These are phyloP conservation scores for Spodoptera exigua DNA, from an alignment of 2,888 invertebrate genomes.

Conservation along the genomic window DNA sequence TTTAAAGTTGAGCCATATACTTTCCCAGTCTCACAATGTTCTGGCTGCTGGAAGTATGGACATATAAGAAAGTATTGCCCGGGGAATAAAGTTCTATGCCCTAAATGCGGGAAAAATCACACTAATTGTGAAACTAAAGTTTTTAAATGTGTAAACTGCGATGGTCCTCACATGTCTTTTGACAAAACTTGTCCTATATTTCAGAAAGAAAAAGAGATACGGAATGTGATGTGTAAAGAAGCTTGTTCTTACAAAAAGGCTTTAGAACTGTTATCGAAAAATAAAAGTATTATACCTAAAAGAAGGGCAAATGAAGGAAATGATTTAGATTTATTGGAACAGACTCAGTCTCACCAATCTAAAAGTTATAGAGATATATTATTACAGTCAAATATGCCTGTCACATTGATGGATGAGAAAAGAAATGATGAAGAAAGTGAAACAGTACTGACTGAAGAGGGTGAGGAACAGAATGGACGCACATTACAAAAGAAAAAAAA, in stretches of 20 bases:
- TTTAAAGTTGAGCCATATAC: slow-evolving; percentile 41
- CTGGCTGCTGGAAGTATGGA: slow-evolving; percentile 38
- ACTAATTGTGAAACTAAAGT: slow-evolving; percentile 41
- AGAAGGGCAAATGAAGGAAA: too few relatives aligned
- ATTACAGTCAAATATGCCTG: too few relatives aligned
- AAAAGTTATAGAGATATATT: too few relatives aligned
- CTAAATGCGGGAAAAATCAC: slow-evolving; percentile 41
- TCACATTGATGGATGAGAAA: too few relatives aligned
- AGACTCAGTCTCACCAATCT: too few relatives aligned
- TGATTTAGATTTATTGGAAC: too few relatives aligned
- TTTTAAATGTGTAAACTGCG: slow-evolving; percentile 46
- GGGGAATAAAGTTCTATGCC: slow-evolving; percentile 17
- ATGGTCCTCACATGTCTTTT: slow-evolving; percentile 43
- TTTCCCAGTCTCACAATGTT: slow-evolving; percentile 46
- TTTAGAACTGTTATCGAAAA: not conserved
- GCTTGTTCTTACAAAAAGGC: slow-evolving; percentile 42
- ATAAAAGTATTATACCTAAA: too few relatives aligned
- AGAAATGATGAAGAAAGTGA: too few relatives aligned
- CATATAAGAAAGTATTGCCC: slow-evolving; percentile 25
- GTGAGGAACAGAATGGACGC: too few relatives aligned
- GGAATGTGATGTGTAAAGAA: slow-evolving; percentile 46
- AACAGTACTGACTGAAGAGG: too few relatives aligned
- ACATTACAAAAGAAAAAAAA: too few relatives aligned
- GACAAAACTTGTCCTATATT: slow-evolving; percentile 47
- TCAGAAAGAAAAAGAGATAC: slow-evolving; percentile 48